Conservation (phyloP, 1,140 invertebrate genomes). For the Papilio machaon region DNA sequence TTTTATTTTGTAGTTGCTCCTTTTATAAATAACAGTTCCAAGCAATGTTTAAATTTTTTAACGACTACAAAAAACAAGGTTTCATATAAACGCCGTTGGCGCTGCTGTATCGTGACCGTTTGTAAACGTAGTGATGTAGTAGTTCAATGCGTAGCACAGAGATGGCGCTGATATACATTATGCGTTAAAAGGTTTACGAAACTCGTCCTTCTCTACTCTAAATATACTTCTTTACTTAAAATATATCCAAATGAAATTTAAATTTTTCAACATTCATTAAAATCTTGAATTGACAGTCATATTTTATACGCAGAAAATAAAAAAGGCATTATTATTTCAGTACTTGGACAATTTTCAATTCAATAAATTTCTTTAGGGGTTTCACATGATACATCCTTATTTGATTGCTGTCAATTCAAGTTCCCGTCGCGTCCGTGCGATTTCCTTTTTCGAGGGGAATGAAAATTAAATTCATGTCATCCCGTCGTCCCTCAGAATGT, state of each 20-base stretch:
- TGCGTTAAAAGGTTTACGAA: not conserved
- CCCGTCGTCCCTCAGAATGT: conserved; percentile 27
- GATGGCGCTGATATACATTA: conserved; percentile 27
- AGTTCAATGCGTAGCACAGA: not conserved
- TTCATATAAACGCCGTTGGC: not conserved
- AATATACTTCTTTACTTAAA: not conserved
- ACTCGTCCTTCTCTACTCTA: not conserved
- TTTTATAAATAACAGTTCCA: not conserved
- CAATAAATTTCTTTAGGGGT: conserved; percentile 41
- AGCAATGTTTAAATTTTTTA: conserved; percentile 9
- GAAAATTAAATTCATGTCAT: conserved; percentile 46
- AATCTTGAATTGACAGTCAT: too few relatives aligned
- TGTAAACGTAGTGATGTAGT: not conserved
- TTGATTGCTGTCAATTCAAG: conserved; percentile 49
- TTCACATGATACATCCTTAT: conserved; percentile 53
- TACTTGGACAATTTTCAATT: not conserved
- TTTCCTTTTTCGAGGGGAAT: conserved; percentile 42
- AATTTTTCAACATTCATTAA: not conserved
- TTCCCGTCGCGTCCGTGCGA: conserved; percentile 38
- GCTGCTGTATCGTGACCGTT: not conserved
- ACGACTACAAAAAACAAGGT: not conserved
- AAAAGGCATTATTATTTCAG: not conserved
- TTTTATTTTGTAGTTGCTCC: not conserved
- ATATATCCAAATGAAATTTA: not conserved
- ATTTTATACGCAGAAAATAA: too few relatives aligned